phyloP scores from a whole-genome alignment of 1,140 invertebrate species.

The Sycobia sp. region DNA sequence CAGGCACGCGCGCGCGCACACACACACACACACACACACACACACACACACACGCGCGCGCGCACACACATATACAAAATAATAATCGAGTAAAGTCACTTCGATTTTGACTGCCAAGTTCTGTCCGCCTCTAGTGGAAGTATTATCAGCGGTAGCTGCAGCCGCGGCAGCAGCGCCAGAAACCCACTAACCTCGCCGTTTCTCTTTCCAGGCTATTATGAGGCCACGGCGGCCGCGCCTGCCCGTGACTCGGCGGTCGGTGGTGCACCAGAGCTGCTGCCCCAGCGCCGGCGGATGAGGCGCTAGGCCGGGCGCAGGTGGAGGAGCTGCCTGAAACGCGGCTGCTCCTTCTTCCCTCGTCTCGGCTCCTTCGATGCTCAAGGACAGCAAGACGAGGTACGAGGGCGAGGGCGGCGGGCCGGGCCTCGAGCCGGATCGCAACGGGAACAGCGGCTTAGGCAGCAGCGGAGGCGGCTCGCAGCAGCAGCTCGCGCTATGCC shows the following conservation, averaged over 20 bases:
- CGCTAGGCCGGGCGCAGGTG: conserved; percentile 13
- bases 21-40: too few relatives aligned
- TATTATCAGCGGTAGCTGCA: too few relatives aligned
- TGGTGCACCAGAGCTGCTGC: background rate
- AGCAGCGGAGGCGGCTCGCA: conserved; percentile 28
- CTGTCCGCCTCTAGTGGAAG: too few relatives aligned
- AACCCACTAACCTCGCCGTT: too few relatives aligned
- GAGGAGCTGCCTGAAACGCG: conserved; percentile 24
- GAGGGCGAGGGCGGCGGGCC: conserved; percentile 45
- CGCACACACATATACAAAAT: too few relatives aligned
- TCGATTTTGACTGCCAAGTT: too few relatives aligned
- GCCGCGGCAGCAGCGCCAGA: too few relatives aligned
- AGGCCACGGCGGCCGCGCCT: conserved; percentile 14
- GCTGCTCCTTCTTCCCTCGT: conserved; percentile 35
- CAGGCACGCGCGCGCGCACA: too few relatives aligned
- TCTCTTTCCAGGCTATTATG: conserved; percentile 31
- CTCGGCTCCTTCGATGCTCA: conserved; percentile 53
- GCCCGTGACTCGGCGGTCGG: conserved; percentile 14
- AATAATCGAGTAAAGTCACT: too few relatives aligned
- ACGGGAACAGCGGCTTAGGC: conserved; percentile 37
- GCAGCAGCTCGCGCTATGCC: conserved; percentile 8
- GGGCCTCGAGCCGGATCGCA: conserved; percentile 11
- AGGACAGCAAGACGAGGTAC: conserved; percentile 51
- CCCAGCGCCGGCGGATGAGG: conserved; percentile 25
- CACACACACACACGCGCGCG: too few relatives aligned